Evolutionary conservation across 2,113 vertebrate genomes (phyloP).

Genomic region (Cacatua alba): DNA sequence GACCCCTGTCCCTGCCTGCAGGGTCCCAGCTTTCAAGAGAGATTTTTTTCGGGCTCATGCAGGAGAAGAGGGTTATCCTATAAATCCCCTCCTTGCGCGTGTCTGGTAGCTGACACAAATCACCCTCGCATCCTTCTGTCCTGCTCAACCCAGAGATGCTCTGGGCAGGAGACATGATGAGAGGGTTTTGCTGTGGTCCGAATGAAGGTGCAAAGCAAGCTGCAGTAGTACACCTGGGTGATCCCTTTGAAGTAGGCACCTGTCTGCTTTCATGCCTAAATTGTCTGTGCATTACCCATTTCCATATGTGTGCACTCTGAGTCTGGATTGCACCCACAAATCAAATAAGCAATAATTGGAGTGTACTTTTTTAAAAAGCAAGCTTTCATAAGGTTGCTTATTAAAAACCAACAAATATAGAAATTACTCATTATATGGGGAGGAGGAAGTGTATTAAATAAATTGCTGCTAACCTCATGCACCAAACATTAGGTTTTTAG

Average conservation of each 20-base stretch:
- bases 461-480: neutral
- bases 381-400: neutral
- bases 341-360: neutral
- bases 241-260: neutral
- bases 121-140: fast-evolving
- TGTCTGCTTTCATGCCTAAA: neutral
- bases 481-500: neutral
- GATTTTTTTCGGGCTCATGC: fast-evolving
- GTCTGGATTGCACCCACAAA: neutral
- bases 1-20: neutral
- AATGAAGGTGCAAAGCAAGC: no score
- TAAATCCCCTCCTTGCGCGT: fast-evolving
- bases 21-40: neutral
- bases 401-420: neutral
- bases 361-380: neutral
- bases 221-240: neutral
- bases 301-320: fast-evolving
- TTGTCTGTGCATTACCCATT: fast-evolving
- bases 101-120: neutral
- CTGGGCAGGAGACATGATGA: neutral
- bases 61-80: neutral
- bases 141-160: neutral
- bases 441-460: neutral
- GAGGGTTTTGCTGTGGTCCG: neutral
- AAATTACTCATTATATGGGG: neutral